These are phyloP conservation scores for Strigamia transsilvanica DNA, from an alignment of 2,888 invertebrate species.

Conservation along the genomic window DNA sequence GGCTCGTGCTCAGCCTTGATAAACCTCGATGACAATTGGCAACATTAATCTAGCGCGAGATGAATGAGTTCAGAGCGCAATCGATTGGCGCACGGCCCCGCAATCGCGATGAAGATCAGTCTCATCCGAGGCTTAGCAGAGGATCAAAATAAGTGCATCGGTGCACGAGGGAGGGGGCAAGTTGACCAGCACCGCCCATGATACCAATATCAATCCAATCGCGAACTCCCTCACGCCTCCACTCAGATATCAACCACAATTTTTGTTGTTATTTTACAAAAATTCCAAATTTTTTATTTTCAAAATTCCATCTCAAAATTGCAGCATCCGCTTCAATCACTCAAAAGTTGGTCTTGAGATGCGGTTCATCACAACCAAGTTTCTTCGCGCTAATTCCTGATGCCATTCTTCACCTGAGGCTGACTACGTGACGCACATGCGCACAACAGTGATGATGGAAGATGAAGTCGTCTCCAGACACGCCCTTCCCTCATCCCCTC, in stretches of 20 bases:
- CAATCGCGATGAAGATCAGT: constrained; percentile 51
- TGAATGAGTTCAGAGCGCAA: constrained; percentile 52
- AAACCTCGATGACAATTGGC: constrained; percentile 55
- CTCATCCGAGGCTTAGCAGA: constrained; percentile 53
- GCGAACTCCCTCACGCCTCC: constrained; percentile 1
- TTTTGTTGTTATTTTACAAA: background rate
- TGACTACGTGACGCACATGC: constrained; percentile 52
- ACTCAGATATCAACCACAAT: background rate
- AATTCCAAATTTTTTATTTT: no score
- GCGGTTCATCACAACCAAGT: constrained; percentile 24
- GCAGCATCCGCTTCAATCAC: constrained; percentile 1
- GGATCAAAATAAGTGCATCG: constrained; percentile 53
- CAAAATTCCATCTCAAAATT: background rate
- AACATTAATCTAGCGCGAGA: constrained; percentile 54
- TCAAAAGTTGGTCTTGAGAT: constrained; percentile 24
- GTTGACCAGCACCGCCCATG: constrained; percentile 53
- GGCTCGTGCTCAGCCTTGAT: constrained; percentile 54
- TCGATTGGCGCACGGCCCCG: constrained; percentile 50
- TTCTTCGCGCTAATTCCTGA: constrained; percentile 32
- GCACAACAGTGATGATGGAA: constrained; percentile 51
- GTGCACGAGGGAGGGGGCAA: constrained; percentile 35
- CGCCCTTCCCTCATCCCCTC: constrained; percentile 28
- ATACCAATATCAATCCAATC: constrained; percentile 51
- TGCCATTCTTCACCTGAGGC: constrained; percentile 35
- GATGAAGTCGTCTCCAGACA: constrained; percentile 53